Conservation (phyloP, 2,797 vertebrate genomes). For the Chloroceryle inda region DNA sequence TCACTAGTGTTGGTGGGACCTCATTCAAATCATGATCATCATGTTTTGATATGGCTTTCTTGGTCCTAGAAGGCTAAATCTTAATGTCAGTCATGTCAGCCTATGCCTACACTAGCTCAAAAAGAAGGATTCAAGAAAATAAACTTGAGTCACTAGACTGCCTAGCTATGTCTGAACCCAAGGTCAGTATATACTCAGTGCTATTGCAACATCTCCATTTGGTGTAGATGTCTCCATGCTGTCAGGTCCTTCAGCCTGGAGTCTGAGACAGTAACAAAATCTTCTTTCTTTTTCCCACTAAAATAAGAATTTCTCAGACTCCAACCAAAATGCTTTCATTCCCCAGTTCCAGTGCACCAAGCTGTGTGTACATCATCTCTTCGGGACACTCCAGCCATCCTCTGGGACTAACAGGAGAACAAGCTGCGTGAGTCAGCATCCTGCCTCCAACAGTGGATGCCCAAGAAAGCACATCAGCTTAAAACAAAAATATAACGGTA, state of each 20-base stretch:
- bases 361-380: neutral
- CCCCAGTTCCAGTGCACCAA: neutral
- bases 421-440: constrained; percentile 59
- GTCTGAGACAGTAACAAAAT: neutral
- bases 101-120: neutral
- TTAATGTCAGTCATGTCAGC: neutral
- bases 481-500: constrained; percentile 6
- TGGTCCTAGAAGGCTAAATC: neutral
- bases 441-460: constrained; percentile 36
- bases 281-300: neutral
- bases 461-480: constrained; percentile 20
- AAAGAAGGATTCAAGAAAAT: neutral
- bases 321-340: neutral
- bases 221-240: neutral
- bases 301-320: neutral
- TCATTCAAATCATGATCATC: neutral
- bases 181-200: neutral
- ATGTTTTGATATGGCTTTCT: neutral
- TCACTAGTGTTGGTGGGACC: neutral
- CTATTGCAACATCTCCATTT: neutral
- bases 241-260: neutral
- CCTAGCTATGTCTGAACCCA: neutral
- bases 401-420: constrained; percentile 9
- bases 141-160: neutral
- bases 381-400: constrained; percentile 14